Percentiles rank a stretch among this genome's conserved stretches.
Conservation (phyloP, 2,113 vertebrate genomes). For the Hemiscyllium ocellatum region DNA sequence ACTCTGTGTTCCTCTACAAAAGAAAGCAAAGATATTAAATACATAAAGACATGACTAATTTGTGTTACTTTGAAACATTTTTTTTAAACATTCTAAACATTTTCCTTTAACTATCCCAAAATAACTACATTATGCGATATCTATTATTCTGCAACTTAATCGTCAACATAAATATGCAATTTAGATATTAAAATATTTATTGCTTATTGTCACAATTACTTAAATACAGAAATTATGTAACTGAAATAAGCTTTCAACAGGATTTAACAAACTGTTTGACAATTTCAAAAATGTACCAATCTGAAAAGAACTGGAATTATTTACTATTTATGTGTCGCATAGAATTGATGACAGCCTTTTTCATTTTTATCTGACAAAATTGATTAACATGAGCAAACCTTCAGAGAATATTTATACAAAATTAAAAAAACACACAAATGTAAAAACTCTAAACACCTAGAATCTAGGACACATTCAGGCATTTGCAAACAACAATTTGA, state of each 20-base stretch:
- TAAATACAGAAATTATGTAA: background rate
- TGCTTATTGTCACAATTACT: background rate
- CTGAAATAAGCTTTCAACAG: background rate
- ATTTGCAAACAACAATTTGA: too few relatives aligned
- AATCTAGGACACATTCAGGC: background rate
- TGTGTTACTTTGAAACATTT: background rate
- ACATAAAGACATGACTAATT: background rate
- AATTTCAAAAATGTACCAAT: background rate
- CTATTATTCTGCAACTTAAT: background rate
- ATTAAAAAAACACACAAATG: background rate
- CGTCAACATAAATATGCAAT: background rate
- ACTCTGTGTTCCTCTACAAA: background rate
- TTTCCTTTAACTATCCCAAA: background rate
- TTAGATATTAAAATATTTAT: background rate
- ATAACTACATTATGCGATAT: background rate
- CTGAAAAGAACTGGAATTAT: background rate
- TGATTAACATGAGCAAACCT: too few relatives aligned
- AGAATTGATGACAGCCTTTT: background rate
- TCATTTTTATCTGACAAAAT: background rate
- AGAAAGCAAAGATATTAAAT: background rate
- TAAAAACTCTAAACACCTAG: background rate
- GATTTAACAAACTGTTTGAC: background rate
- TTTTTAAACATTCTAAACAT: background rate
- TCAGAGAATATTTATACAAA: background rate
- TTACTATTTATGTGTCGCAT: background rate